phyloP scores from a whole-genome alignment of 2,888 invertebrate genomes.

The Agrotis clavis region DNA sequence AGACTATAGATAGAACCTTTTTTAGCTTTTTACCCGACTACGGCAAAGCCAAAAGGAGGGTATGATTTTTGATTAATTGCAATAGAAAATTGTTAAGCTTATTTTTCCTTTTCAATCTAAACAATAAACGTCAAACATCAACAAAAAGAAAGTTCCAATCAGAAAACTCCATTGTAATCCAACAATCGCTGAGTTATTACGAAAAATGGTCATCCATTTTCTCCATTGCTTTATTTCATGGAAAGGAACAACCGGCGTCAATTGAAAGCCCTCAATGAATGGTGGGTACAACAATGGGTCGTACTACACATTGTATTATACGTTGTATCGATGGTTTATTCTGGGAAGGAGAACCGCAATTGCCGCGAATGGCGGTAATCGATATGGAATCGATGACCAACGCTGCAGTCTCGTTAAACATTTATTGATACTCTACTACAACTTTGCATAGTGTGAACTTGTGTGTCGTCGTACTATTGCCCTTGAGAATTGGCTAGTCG shows the following conservation, averaged over 20 bases:
- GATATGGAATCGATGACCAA: slow-evolving; percentile 66
- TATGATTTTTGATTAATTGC: slow-evolving; percentile 18
- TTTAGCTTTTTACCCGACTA: no score
- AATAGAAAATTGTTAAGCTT: slow-evolving; percentile 8
- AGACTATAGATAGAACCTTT: background rate
- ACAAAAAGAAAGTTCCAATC: slow-evolving; percentile 30
- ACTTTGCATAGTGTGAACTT: slow-evolving; percentile 33
- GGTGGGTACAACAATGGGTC: slow-evolving; percentile 50
- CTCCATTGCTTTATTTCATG: slow-evolving; percentile 45
- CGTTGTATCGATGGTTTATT: slow-evolving; percentile 50
- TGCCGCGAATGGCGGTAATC: slow-evolving; percentile 62
- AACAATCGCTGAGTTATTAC: slow-evolving; percentile 34
- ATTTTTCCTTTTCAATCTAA: slow-evolving; percentile 17
- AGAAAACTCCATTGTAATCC: slow-evolving; percentile 39
- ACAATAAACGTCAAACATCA: slow-evolving; percentile 17
- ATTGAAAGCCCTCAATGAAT: slow-evolving; percentile 60
- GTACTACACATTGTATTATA: slow-evolving; percentile 44
- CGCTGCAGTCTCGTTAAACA: slow-evolving; percentile 62
- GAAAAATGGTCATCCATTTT: slow-evolving; percentile 44
- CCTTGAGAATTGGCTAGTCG: slow-evolving; percentile 38
- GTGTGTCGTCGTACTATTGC: slow-evolving; percentile 21
- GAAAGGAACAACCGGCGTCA: slow-evolving; percentile 31
- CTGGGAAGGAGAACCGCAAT: slow-evolving; percentile 61
- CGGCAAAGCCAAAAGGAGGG: no score
- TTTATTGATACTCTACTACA: slow-evolving; percentile 36